These are phyloP conservation scores for Athene cunicularia DNA, from an alignment of 2,113 vertebrate species.

Conservation along the genomic window DNA sequence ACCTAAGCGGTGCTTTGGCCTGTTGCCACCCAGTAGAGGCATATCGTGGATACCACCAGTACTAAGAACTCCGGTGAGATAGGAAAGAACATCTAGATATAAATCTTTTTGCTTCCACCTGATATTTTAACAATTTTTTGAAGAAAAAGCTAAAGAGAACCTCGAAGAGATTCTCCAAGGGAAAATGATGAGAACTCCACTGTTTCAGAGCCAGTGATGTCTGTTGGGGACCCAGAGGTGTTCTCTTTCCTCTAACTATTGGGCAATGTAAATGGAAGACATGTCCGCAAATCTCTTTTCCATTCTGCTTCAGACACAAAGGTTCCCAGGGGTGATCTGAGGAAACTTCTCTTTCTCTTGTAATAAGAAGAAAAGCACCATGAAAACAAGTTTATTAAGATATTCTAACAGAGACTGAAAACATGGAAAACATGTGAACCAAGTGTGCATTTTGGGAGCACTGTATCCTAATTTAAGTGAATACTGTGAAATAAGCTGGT, in stretches of 20 bases:
- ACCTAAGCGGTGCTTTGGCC: neutral
- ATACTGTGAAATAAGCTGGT: neutral
- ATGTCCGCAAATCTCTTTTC: neutral
- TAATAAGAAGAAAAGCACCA: neutral
- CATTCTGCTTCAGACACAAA: neutral
- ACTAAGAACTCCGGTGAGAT: neutral
- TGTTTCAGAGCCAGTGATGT: neutral
- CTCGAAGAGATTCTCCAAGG: neutral
- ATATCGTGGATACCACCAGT: neutral
- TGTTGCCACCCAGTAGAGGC: neutral
- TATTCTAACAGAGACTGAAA: neutral
- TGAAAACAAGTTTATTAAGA: neutral
- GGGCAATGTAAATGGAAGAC: neutral
- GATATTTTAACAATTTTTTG: neutral
- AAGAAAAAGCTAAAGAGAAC: neutral
- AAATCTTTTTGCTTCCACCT: neutral
- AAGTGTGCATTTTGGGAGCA: neutral
- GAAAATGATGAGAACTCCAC: neutral
- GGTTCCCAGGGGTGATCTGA: neutral
- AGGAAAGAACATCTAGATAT: neutral
- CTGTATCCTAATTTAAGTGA: neutral
- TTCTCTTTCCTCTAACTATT: neutral
- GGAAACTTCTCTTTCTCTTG: neutral
- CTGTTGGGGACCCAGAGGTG: neutral
- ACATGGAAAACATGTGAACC: neutral